Percentiles rank a stretch among this genome's conserved stretches.
Evolutionary conservation across 2,113 vertebrate genomes (phyloP).

Genomic region (Lagopus muta): DNA sequence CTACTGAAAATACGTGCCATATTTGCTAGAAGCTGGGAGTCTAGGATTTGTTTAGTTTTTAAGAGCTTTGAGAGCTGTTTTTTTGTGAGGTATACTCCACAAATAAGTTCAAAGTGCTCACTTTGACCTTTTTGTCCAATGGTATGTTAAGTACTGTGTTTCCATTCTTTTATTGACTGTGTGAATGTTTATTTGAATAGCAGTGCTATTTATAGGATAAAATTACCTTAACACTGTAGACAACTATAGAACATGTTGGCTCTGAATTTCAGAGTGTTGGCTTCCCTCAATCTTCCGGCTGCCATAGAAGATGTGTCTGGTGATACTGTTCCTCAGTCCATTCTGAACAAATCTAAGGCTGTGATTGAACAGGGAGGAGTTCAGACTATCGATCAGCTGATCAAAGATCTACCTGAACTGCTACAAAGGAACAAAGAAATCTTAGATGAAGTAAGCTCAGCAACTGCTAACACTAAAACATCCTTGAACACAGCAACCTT

Average conservation of each 20-base stretch:
- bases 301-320: constrained; percentile 97
- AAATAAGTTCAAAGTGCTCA: not conserved
- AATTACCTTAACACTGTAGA: not conserved
- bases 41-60: not conserved
- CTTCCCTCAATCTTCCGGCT: constrained; percentile 96
- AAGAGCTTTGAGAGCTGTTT: not conserved
- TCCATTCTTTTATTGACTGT: not conserved
- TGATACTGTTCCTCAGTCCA: constrained; percentile 94
- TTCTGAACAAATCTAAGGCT: constrained; percentile 90
- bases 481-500: not conserved
- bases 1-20: not conserved
- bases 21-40: not conserved
- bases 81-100: accelerated
- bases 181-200: not conserved
- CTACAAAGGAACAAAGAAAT: constrained; percentile 97
- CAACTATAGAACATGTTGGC: not conserved
- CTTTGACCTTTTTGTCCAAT: not conserved
- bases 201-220: not conserved
- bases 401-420: constrained; percentile 93
- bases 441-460: constrained; percentile 87
- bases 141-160: not conserved
- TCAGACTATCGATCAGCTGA: constrained; percentile 94
- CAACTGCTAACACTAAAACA: not conserved
- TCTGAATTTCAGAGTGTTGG: constrained; percentile 84
- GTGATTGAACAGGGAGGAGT: constrained; percentile 92